These are phyloP conservation scores for Panulirus ornatus DNA, from an alignment of 1,140 invertebrate genomes.

Conservation along the genomic window DNA sequence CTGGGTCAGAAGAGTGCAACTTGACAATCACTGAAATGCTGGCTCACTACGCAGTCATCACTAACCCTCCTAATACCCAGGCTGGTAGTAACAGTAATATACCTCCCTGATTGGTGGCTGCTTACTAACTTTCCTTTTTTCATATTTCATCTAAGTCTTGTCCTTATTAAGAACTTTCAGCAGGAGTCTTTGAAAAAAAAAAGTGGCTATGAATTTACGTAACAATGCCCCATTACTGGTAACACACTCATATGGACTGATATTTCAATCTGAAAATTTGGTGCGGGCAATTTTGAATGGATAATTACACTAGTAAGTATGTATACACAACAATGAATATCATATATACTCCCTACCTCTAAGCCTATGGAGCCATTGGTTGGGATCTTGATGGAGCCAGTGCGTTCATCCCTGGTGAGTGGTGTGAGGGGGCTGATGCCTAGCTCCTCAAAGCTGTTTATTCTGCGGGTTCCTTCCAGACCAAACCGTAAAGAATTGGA, in stretches of 20 bases:
- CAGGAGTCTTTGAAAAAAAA: background rate
- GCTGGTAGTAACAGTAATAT: no score
- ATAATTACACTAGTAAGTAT: no score
- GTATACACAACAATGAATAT: background rate
- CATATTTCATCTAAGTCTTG: background rate
- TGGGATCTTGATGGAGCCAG: constrained; percentile 86
- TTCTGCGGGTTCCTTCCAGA: constrained; percentile 81
- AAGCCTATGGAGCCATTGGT: constrained; percentile 91
- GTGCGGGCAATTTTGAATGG: background rate
- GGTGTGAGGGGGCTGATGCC: constrained; percentile 84
- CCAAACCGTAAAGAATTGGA: constrained; percentile 86
- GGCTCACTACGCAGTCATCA: no score
- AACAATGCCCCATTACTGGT: background rate
- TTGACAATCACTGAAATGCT: no score
- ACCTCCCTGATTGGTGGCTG: no score
- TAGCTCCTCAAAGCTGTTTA: constrained; percentile 91
- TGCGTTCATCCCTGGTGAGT: constrained; percentile 72
- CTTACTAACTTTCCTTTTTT: background rate
- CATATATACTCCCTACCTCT: constrained; percentile 85
- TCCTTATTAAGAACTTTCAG: background rate
- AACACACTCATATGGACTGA: background rate
- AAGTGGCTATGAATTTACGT: background rate
- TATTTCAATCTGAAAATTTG: background rate
- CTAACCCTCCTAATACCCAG: no score
- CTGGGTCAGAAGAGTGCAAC: no score